A percentile compares a stretch with the other conserved stretches of the same genome.
These are phyloP conservation scores for Novumbra hubbsi DNA, from an alignment of 2,797 vertebrate genomes.

Conservation along the genomic window DNA sequence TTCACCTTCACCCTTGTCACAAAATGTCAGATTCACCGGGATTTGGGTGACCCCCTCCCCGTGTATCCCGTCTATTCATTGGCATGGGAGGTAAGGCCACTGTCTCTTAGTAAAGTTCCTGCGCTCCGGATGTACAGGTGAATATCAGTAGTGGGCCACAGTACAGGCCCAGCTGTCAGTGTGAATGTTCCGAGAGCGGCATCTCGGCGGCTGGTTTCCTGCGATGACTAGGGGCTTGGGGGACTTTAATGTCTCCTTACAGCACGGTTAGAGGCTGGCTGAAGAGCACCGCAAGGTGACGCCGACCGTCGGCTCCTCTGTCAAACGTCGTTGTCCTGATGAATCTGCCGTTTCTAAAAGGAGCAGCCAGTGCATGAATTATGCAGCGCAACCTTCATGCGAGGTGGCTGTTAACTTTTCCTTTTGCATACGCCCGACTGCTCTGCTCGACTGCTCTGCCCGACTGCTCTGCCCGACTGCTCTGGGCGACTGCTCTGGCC, in stretches of 20 bases:
- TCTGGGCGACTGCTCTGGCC: background rate
- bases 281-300: slow-evolving; percentile 45
- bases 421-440: background rate
- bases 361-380: slow-evolving; percentile 51
- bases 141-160: slow-evolving; percentile 20
- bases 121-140: slow-evolving; percentile 5
- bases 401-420: background rate
- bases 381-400: slow-evolving; percentile 52
- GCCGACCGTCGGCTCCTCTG: slow-evolving; percentile 38
- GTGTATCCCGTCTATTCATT: background rate
- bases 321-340: slow-evolving; percentile 57
- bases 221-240: background rate
- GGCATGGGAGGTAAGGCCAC: background rate
- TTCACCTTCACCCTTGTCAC: background rate
- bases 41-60: background rate
- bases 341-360: slow-evolving; percentile 61
- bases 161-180: slow-evolving; percentile 6
- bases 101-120: background rate
- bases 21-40: slow-evolving; percentile 10
- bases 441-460: background rate
- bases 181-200: background rate
- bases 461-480: background rate
- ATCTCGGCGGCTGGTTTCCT: background rate
- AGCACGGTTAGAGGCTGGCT: slow-evolving; percentile 18
- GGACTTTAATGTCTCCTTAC: background rate